phyloP scores from a whole-genome alignment of 53 echinoderm and acorn worm species.

The Antedon mediterranea region DNA sequence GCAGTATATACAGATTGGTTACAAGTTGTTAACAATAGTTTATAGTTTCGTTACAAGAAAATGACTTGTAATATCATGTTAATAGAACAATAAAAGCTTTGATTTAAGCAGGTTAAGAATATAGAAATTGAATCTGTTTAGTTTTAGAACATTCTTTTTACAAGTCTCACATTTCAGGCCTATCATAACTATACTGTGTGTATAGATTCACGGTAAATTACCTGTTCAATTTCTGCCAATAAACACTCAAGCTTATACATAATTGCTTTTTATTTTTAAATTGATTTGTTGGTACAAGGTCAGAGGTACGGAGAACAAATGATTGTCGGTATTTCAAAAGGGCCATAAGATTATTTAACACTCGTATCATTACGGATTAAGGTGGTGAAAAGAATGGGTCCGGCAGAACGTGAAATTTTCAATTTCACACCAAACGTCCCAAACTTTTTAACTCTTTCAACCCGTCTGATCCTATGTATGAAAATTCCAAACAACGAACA shows the following conservation, averaged over 20 bases:
- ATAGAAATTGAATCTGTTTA: neutral
- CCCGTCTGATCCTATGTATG: neutral
- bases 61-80: neutral
- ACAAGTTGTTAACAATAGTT: neutral
- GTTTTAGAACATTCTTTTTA: neutral
- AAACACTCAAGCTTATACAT: neutral
- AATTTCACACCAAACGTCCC: neutral
- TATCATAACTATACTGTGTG: neutral
- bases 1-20: neutral
- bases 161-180: neutral
- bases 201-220: neutral
- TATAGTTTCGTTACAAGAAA: neutral
- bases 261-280: slow-evolving; percentile 1
- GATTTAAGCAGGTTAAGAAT: neutral
- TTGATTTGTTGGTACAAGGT: neutral
- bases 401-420: neutral
- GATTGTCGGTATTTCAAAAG: neutral
- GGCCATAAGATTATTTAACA: neutral
- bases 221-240: neutral
- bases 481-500: neutral
- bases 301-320: neutral
- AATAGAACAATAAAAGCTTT: neutral
- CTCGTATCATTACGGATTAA: neutral
- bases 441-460: slow-evolving; percentile 1
- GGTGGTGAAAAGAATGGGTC: neutral